phyloP scores from a whole-genome alignment of 2,888 invertebrate genomes.

The Endomychus coccineus region DNA sequence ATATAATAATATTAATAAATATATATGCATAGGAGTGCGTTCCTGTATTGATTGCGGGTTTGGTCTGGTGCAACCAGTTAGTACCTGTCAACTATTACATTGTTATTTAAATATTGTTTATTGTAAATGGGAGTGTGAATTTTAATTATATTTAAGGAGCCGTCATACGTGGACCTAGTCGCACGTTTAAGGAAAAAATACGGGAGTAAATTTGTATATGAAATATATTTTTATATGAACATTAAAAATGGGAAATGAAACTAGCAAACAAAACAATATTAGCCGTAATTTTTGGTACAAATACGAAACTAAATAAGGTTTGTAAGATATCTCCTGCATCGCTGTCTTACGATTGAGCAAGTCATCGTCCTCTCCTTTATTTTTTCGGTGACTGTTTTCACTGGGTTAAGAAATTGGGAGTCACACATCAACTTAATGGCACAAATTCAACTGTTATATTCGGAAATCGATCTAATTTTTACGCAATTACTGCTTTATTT shows the following conservation, averaged over 20 bases:
- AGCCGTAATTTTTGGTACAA: background rate
- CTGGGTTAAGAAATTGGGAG: no score
- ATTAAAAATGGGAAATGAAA: constrained; percentile 9
- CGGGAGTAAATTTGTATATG: constrained; percentile 12
- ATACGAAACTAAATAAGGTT: background rate
- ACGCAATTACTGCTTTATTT: no score
- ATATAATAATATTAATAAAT: no score
- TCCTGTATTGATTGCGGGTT: background rate
- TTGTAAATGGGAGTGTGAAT: constrained; percentile 7
- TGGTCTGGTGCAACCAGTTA: constrained; percentile 11
- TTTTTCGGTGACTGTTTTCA: no score
- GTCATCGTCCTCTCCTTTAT: no score
- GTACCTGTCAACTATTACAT: constrained; percentile 13
- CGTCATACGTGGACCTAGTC: constrained; percentile 12
- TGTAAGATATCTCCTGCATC: no score
- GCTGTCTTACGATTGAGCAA: no score
- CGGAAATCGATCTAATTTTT: no score
- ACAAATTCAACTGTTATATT: no score
- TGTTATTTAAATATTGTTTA: constrained; percentile 14
- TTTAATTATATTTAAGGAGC: constrained; percentile 10
- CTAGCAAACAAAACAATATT: constrained; percentile 7
- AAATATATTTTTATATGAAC: constrained; percentile 18
- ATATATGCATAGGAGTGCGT: no score
- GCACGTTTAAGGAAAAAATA: constrained; percentile 9
- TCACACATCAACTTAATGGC: no score